Percentiles rank a stretch among this genome's conserved stretches.
Conservation (phyloP, 2,797 vertebrate genomes). For the Pyrocephalus nanus region DNA sequence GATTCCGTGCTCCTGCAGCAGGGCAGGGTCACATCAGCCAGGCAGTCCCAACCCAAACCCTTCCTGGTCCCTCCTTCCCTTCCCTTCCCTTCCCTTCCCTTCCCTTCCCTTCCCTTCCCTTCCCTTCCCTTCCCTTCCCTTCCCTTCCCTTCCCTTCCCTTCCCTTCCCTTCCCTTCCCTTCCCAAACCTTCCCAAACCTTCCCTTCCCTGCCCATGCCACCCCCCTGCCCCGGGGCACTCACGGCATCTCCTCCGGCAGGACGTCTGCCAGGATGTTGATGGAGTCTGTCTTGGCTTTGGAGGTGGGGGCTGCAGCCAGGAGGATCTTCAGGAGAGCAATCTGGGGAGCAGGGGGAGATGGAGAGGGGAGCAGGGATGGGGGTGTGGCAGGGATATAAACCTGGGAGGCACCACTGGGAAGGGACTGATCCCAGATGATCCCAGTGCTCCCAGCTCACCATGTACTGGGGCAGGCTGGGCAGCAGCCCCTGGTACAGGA, state of each 20-base stretch:
- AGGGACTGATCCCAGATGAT: neutral
- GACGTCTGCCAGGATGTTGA: constrained; percentile 97
- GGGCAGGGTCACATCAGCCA: neutral
- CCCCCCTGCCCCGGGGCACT: constrained; percentile 59
- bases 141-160: neutral
- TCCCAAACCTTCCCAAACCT: no score
- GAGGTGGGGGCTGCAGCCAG: constrained; percentile 96
- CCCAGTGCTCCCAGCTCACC: constrained; percentile 78
- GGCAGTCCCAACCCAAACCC: neutral
- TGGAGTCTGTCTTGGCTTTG: constrained; percentile 98
- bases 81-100: neutral
- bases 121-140: neutral
- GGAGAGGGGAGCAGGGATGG: neutral
- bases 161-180: neutral
- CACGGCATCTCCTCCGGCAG: constrained; percentile 99
- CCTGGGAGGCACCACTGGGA: neutral
- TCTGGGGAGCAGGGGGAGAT: constrained; percentile 73
- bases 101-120: neutral
- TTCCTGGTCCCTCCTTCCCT: neutral
- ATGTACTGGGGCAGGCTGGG: constrained; percentile 98
- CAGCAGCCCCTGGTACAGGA: constrained; percentile 96
- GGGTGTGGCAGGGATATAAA: neutral
- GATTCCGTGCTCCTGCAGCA: neutral
- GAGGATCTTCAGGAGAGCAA: constrained; percentile 95
- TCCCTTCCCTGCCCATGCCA: neutral